Evolutionary conservation across 2,888 invertebrate species (phyloP), one percentile per base, ranked within the genome.

Genomic region (Anoplius nigerrimus): DNA sequence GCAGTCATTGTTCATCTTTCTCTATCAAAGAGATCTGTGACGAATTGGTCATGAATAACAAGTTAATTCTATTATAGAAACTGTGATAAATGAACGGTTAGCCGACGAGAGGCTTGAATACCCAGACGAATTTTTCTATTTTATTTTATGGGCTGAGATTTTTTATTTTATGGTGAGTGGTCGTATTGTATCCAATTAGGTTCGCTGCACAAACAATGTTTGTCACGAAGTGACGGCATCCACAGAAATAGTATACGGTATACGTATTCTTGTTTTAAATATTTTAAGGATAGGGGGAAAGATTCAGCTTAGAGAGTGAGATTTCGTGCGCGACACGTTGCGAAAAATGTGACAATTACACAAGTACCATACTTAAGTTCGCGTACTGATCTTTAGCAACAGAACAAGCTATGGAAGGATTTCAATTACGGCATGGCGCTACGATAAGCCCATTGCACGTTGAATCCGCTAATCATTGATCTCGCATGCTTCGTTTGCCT

Each of bases 11-110:
- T 66, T 77, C 66, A 20, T 70, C 68, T 42, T 46, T 56, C 8
- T 13, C 71, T 63, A 76, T 52, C 66, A 67, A 70, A 77, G 69
- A 66, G 64, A 77, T 61, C 60, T 5, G 21, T 62, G 62, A 65
- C 65, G 45, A 27, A 64, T 69, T 62, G 57, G 59, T 46, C 45
- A 56, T 45, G n/a, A 45, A 52, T 55, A 45, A 61, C 27, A 58
- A 63, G 46, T 71, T 21, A 20, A 52, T 46, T 45, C 11, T 34
- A 34, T 34, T 11, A 34, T 34, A 13, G 34, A 34, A 34, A 34
- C 34, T 13, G 34, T 34, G 34, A 34, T 13, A 34, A 34, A 34
- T 34, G 11, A 34, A 34, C 8, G 34, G 34, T 34, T 34, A 34
- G 34, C 34, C 11, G 1, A 34, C 11, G 34, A 34, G 34, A 3